Evolutionary conservation across 2,888 invertebrate species (phyloP).

Genomic region (Sarcophaga variegata): DNA sequence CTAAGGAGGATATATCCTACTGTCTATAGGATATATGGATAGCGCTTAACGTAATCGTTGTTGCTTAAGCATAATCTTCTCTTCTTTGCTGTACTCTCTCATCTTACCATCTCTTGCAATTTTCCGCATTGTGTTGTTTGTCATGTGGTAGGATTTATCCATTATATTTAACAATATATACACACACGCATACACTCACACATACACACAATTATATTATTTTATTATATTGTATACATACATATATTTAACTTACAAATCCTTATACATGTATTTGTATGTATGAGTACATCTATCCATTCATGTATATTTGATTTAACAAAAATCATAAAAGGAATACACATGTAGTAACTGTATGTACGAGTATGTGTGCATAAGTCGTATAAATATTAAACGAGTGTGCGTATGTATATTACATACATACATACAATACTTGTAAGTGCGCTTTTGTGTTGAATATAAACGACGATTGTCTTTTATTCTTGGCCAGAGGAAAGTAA

Average conservation of each 20-base stretch:
- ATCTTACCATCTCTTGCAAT: slow-evolving; percentile 48
- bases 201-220: too few species aligned
- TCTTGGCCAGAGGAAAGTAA: slow-evolving; percentile 32
- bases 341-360: not conserved
- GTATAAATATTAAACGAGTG: not conserved
- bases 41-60: too few species aligned
- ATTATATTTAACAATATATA: slow-evolving; percentile 5
- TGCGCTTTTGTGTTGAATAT: not conserved
- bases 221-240: not conserved
- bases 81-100: too few species aligned
- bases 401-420: not conserved
- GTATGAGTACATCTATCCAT: not conserved
- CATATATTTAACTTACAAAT: not conserved
- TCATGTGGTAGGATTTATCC: slow-evolving; percentile 51
- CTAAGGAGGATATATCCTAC: too few species aligned
- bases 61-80: too few species aligned
- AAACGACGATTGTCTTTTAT: slow-evolving; percentile 15
- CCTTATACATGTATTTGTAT: not conserved
- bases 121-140: slow-evolving; percentile 74
- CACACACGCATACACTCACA: slow-evolving; percentile 1
- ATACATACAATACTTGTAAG: too few species aligned
- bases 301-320: slow-evolving; percentile 4
- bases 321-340: slow-evolving; percentile 31
- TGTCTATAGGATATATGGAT: too few species aligned
- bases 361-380: not conserved